Percentiles rank a stretch among this genome's conserved stretches.
These are phyloP conservation scores for Nannobrachium achirus DNA, from an alignment of 2,113 vertebrate species.

Conservation along the genomic window DNA sequence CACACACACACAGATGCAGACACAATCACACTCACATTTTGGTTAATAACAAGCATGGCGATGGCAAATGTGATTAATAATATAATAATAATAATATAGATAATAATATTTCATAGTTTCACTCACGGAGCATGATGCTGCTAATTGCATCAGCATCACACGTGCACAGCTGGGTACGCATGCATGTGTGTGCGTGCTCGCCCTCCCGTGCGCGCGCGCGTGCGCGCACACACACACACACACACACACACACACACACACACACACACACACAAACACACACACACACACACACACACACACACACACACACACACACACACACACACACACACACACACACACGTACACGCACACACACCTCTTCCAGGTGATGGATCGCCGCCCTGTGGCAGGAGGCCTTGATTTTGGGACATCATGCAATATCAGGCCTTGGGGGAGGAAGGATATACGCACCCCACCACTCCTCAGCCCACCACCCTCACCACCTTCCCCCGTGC, in stretches of 20 bases:
- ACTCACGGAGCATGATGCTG: too few relatives aligned
- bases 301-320: conserved; percentile 7
- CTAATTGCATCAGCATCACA: background rate
- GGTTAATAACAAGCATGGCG: too few relatives aligned
- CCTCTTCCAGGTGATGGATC: conserved; percentile 63
- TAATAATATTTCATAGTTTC: too few relatives aligned
- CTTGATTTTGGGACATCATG: conserved; percentile 71
- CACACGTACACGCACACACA: conserved; percentile 18
- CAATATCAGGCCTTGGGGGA: conserved; percentile 70
- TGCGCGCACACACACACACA: background rate
- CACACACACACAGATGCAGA: background rate
- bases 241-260: conserved; percentile 1
- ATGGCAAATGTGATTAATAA: too few relatives aligned
- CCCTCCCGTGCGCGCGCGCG: background rate
- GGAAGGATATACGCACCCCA: conserved; percentile 19
- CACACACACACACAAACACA: background rate
- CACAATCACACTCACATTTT: background rate
- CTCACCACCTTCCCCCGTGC: background rate
- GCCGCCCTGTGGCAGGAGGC: conserved; percentile 52
- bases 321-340: conserved; percentile 5
- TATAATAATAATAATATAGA: too few relatives aligned
- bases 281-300: background rate
- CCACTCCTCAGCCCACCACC: background rate
- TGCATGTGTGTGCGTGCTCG: background rate
- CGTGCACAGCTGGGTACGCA: background rate